Base-by-base conservation (phyloP, 2,888 invertebrate species). In the Melanargia galathea region DNA sequence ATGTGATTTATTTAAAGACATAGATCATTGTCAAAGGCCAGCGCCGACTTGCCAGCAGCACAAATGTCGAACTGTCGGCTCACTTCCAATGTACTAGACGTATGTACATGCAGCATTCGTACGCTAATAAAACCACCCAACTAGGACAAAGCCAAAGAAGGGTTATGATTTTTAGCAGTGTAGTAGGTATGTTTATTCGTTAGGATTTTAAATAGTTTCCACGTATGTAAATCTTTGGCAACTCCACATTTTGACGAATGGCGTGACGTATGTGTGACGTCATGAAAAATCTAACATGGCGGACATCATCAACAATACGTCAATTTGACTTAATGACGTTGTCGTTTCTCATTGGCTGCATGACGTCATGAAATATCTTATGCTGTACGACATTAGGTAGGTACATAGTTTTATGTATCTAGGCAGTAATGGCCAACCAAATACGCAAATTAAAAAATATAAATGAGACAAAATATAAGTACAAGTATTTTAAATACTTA, bases 41-140 rank as follows among this genome's bases (percentile, higher is more conserved):
- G 70, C 64, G 66, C n/a, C 70, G 68, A 73, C 76, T 75, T 84
- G 83, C 80, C 84, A 81, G 72, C 70, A 73, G 71, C 70, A 63
- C 74, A 78, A 79, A 82, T 81, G 80, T 76, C 79, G 74, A 76
- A 73, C 72, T 72, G 73, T 81, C 81, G 77, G 79, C 79, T 73
- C 72, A 71, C 77, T 71, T 78, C 84, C 80, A 82, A 80, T 78
- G 70, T 65, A 46, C 26, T 62, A 45, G 24, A 54, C 54, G 52
- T 52, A 30, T 35, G 43, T 49, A 48, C 26, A 18, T 7, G 18
- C 7, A 33, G 49, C 18, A 49, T 18, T 33, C 16, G n/a, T 38
- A 4, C 18, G n/a, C 38, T 54, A 43, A 56, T 56, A 43, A 22
- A 46, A 46, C 13, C 11, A 22, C 46, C 46, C 3, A 20, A 22